These are phyloP conservation scores for Istiophorus platypterus DNA, from an alignment of 2,113 vertebrate genomes.

Conservation along the genomic window DNA sequence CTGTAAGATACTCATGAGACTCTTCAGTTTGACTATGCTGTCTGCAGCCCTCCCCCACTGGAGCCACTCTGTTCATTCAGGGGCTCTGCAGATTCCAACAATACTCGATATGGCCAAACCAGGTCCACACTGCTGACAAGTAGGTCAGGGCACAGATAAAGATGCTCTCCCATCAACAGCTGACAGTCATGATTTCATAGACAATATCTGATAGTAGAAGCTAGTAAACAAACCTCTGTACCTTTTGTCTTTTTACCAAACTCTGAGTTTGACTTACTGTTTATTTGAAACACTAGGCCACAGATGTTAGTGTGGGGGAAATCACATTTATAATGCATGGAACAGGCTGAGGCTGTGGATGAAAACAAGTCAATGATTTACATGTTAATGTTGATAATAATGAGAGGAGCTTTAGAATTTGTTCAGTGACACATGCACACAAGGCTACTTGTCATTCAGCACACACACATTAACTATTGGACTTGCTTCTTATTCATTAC, in stretches of 20 bases:
- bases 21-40: not conserved
- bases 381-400: constrained; percentile 16
- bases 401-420: not conserved
- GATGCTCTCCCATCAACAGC: not conserved
- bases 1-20: not conserved
- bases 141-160: constrained; percentile 25
- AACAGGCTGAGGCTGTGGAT: not conserved
- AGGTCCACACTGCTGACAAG: constrained; percentile 10
- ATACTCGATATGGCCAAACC: constrained; percentile 12
- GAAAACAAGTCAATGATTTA: constrained; percentile 43
- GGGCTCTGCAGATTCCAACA: constrained; percentile 18
- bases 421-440: constrained; percentile 2
- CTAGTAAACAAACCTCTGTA: not conserved
- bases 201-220: not conserved
- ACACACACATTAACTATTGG: not conserved
- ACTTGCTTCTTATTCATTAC: not conserved
- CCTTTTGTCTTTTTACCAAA: not conserved
- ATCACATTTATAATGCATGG: constrained; percentile 14
- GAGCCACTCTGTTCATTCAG: not conserved
- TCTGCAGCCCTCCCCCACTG: constrained; percentile 5
- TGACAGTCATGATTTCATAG: not conserved
- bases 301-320: constrained; percentile 1
- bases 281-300: constrained; percentile 3
- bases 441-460: not conserved
- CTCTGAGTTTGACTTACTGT: constrained; percentile 2